These are phyloP conservation scores for Siniperca knerii DNA, from an alignment of 2,113 vertebrate genomes.

Conservation along the genomic window DNA sequence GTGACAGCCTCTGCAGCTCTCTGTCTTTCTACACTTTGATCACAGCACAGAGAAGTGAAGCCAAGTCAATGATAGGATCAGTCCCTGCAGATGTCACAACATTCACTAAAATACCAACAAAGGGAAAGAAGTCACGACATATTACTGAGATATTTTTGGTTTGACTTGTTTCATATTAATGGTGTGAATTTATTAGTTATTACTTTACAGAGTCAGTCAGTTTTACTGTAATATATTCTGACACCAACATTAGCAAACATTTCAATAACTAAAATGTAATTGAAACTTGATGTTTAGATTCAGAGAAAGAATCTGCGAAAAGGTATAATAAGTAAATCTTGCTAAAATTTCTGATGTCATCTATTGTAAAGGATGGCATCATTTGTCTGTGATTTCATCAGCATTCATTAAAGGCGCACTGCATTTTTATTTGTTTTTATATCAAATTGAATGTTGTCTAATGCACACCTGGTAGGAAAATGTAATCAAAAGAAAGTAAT, in stretches of 20 bases:
- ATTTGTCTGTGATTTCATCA: not conserved
- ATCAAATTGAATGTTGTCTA: not conserved
- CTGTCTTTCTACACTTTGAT: conserved; percentile 44
- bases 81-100: conserved; percentile 10
- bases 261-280: not conserved
- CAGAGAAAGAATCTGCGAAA: not conserved
- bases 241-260: not conserved
- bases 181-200: not conserved
- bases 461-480: not conserved
- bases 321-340: not conserved
- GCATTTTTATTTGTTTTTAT: not conserved
- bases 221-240: not conserved
- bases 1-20: conserved; percentile 34
- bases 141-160: not conserved
- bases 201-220: not conserved
- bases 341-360: not conserved
- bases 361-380: not conserved
- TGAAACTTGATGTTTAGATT: not conserved
- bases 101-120: conserved; percentile 1
- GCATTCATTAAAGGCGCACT: not conserved
- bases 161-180: not conserved
- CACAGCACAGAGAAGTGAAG: conserved; percentile 33
- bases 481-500: not conserved
- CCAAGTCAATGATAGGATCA: not conserved
- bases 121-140: not conserved